A percentile compares a stretch with the other conserved stretches of the same genome.
These are phyloP conservation scores for Vesta saturnalis DNA, from an alignment of 2,888 invertebrate genomes.

Conservation along the genomic window DNA sequence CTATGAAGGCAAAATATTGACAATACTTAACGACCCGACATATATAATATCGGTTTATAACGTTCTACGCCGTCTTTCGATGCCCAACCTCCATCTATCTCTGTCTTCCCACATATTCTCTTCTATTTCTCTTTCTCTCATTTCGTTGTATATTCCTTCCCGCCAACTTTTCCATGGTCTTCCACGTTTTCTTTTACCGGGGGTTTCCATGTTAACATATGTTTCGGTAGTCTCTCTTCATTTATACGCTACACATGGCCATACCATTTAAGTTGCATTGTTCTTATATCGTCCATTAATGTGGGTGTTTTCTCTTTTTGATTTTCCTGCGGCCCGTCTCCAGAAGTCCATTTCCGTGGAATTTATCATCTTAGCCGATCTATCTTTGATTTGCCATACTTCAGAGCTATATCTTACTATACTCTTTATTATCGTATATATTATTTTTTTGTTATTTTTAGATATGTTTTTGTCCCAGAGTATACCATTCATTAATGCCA, in stretches of 20 bases:
- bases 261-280: too few relatives aligned
- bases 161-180: neutral
- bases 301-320: neutral
- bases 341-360: too few relatives aligned
- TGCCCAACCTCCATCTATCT: neutral
- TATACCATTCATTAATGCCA: neutral
- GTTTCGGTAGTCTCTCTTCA: neutral
- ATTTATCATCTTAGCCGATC: too few relatives aligned
- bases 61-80: too few relatives aligned
- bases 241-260: neutral
- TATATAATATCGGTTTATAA: too few relatives aligned
- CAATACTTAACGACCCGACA: too few relatives aligned
- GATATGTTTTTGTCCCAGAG: neutral
- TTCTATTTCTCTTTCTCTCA: neutral
- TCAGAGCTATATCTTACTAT: too few relatives aligned
- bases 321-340: too few relatives aligned
- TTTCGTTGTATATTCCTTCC: neutral
- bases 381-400: too few relatives aligned
- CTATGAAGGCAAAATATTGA: too few relatives aligned
- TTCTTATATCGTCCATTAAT: neutral
- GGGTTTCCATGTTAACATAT: neutral
- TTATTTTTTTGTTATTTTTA: too few relatives aligned
- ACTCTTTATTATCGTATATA: neutral
- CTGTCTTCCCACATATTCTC: too few relatives aligned
- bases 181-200: neutral